phyloP scores from a whole-genome alignment of 2,113 vertebrate genomes.

The Gallinago paraguaiae region DNA sequence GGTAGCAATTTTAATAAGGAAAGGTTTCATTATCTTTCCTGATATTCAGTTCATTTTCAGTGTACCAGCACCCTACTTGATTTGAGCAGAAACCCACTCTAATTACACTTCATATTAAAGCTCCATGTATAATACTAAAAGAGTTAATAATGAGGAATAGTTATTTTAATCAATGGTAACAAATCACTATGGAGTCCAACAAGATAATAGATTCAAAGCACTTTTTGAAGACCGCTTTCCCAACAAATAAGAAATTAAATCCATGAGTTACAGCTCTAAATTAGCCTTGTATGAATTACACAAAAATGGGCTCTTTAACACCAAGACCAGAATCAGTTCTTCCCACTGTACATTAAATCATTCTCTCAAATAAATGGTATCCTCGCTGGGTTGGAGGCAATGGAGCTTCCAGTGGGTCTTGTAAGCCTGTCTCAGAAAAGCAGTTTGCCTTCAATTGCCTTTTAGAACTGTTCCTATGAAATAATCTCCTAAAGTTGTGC shows the following conservation, averaged over 20 bases:
- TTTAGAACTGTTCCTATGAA: neutral
- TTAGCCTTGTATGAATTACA: neutral
- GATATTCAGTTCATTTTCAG: neutral
- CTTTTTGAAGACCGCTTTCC: conserved; percentile 15
- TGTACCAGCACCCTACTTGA: neutral
- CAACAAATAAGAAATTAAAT: conserved; percentile 4
- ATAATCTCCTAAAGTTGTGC: neutral
- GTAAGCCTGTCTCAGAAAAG: neutral
- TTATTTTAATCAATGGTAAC: neutral
- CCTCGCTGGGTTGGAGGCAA: neutral
- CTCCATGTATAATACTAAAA: neutral
- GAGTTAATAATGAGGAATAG: neutral
- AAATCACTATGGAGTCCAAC: neutral
- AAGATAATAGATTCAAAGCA: conserved; percentile 12
- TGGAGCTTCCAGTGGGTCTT: neutral
- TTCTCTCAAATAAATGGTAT: neutral
- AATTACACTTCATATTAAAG: neutral
- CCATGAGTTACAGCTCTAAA: neutral
- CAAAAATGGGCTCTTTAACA: neutral
- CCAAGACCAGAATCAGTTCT: neutral
- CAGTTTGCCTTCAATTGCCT: neutral
- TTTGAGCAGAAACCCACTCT: neutral
- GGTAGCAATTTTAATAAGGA: neutral
- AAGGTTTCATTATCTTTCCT: neutral
- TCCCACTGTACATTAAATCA: neutral